phyloP scores from a whole-genome alignment of 2,888 invertebrate species.

The Crepidodera aurea region DNA sequence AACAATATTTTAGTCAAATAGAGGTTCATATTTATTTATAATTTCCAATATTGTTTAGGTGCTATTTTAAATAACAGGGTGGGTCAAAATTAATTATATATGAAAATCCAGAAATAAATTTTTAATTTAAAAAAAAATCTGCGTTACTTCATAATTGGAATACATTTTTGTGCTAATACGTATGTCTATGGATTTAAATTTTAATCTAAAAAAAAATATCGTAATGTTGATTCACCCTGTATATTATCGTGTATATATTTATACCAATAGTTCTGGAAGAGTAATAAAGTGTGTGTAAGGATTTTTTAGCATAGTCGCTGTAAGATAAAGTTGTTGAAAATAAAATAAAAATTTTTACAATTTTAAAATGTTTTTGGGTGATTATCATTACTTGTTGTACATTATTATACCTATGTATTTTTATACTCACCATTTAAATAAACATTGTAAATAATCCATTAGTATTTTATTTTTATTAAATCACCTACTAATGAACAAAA shows the following conservation, averaged over 20 bases:
- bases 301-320: constrained; percentile 13
- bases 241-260: constrained; percentile 20
- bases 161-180: no score
- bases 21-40: neutral
- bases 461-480: constrained; percentile 2
- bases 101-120: no score
- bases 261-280: constrained; percentile 19
- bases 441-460: constrained; percentile 22
- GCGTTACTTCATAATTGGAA: no score
- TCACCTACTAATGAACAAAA: no score
- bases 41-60: constrained; percentile 13
- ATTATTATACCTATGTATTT: constrained; percentile 46
- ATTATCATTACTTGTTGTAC: constrained; percentile 41
- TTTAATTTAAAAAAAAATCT: no score
- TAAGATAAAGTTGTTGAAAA: constrained; percentile 30
- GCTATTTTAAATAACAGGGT: constrained; percentile 16
- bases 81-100: neutral
- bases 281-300: constrained; percentile 9
- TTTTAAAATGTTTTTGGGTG: constrained; percentile 30
- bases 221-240: neutral
- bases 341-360: constrained; percentile 25
- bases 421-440: constrained; percentile 45
- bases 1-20: neutral
- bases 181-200: no score
- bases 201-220: no score